Evolutionary conservation across 2,888 invertebrate genomes (phyloP).

Genomic region (Agapostemon virescens): DNA sequence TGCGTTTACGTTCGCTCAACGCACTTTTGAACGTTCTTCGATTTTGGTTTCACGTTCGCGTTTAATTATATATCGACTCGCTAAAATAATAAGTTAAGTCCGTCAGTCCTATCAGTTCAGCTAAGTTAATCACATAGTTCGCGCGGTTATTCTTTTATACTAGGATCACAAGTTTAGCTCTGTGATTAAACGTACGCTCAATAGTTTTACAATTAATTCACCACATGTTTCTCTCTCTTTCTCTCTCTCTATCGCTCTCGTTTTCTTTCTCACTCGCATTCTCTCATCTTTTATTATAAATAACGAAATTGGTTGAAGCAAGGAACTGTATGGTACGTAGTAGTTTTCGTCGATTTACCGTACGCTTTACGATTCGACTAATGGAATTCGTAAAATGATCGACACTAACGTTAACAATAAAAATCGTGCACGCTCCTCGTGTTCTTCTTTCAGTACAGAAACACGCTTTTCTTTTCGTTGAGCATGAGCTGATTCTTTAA

Average conservation of each 20-base stretch:
- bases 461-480: background rate
- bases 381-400: constrained; percentile 26
- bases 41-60: constrained; percentile 46
- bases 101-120: constrained; percentile 76
- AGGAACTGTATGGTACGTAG: constrained; percentile 74
- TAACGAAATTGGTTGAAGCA: constrained; percentile 75
- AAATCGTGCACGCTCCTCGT: constrained; percentile 23
- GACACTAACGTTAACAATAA: constrained; percentile 9
- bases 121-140: constrained; percentile 76
- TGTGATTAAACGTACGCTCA: constrained; percentile 65
- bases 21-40: constrained; percentile 17
- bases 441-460: background rate
- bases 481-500: background rate
- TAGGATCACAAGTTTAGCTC: constrained; percentile 70
- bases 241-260: background rate
- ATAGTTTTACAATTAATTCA: constrained; percentile 47
- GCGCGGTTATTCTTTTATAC: constrained; percentile 49
- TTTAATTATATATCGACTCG: constrained; percentile 67
- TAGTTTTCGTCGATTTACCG: constrained; percentile 46
- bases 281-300: constrained; percentile 58
- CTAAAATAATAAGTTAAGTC: constrained; percentile 73
- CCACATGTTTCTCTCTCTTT: constrained; percentile 1
- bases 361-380: constrained; percentile 33
- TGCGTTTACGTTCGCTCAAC: background rate
- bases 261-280: constrained; percentile 19